Evolutionary conservation across 2,888 invertebrate species (phyloP).

Genomic region (Podotricha telesiphe): DNA sequence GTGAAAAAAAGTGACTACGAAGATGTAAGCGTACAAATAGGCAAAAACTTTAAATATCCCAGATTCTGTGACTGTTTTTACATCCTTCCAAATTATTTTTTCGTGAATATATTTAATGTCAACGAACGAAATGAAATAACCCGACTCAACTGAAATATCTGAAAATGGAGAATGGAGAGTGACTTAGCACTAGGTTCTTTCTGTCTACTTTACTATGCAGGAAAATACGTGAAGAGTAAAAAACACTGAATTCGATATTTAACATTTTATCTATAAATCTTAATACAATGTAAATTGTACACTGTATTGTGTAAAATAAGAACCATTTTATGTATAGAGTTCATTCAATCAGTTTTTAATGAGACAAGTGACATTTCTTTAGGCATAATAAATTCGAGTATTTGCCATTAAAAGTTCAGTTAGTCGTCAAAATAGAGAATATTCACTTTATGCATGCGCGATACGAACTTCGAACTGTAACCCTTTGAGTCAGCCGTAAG

Average conservation of each 20-base stretch:
- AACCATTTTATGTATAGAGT: too few relatives aligned
- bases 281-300: neutral
- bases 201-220: too few relatives aligned
- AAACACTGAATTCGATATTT: neutral
- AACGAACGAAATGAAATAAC: too few relatives aligned
- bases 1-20: too few relatives aligned
- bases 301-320: slow-evolving; percentile 3
- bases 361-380: slow-evolving; percentile 14
- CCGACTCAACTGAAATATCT: too few relatives aligned
- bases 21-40: too few relatives aligned
- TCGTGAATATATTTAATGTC: too few relatives aligned
- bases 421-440: slow-evolving; percentile 36
- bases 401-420: slow-evolving; percentile 14
- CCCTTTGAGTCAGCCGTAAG: slow-evolving; percentile 41
- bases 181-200: too few relatives aligned
- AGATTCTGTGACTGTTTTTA: too few relatives aligned
- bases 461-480: slow-evolving; percentile 51
- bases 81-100: too few relatives aligned
- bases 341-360: slow-evolving; percentile 12
- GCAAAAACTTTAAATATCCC: too few relatives aligned
- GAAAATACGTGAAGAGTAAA: neutral
- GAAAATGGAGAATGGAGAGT: too few relatives aligned
- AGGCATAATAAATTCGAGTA: neutral
- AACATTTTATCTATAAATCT: neutral
- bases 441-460: slow-evolving; percentile 45